Conservation (phyloP, 2,888 invertebrate genomes). For the Drosophila koepferae region DNA sequence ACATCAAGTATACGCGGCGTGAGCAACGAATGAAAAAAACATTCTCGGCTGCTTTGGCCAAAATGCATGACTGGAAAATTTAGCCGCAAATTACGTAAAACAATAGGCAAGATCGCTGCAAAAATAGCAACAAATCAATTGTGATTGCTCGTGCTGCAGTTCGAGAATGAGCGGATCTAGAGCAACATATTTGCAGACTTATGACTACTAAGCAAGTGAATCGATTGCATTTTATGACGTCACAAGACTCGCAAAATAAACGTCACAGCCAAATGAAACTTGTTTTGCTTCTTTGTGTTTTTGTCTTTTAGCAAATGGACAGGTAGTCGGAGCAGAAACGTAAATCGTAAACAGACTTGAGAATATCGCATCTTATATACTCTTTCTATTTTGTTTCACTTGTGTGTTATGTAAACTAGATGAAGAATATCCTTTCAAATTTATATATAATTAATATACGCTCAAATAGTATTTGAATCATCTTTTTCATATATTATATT, state of each 20-base stretch:
- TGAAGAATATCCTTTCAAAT: too few relatives aligned
- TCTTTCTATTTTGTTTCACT: not conserved
- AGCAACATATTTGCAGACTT: not conserved
- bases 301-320: not conserved
- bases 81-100: constrained; percentile 32
- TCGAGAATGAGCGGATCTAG: constrained; percentile 7
- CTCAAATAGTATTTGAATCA: too few relatives aligned
- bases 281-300: not conserved
- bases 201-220: not conserved
- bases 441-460: not conserved
- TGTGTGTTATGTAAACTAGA: not conserved
- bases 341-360: not conserved
- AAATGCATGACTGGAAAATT: constrained; percentile 25
- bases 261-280: constrained; percentile 26
- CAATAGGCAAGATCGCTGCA: constrained; percentile 7
- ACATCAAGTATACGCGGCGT: constrained; percentile 62
- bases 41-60: constrained; percentile 31
- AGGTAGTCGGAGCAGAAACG: not conserved
- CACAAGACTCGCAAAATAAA: constrained; percentile 11
- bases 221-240: constrained; percentile 34
- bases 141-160: constrained; percentile 1
- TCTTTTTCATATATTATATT: too few relatives aligned
- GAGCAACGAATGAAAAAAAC: constrained; percentile 45
- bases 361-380: not conserved
- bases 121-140: not conserved